Conservation (phyloP, 2,113 vertebrate species). For the Mobula hypostoma region DNA sequence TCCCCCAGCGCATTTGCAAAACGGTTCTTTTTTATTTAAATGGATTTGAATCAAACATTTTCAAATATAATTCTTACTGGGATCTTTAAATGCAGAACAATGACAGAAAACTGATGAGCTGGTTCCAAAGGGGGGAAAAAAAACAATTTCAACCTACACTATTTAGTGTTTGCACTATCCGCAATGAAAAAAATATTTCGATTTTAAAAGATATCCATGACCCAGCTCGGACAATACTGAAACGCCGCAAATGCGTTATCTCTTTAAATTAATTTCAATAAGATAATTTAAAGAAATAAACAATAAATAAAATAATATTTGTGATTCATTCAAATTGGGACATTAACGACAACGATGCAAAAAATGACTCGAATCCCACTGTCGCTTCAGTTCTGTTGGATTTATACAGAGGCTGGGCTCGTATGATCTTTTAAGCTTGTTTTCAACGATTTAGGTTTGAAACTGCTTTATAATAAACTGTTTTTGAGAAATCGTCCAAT, state of each 20-base stretch:
- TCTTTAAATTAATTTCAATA: not conserved
- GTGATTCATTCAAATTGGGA: slow-evolving; percentile 1
- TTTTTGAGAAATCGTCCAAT: not conserved
- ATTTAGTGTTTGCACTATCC: not conserved
- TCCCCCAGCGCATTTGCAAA: not conserved
- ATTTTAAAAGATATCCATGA: not conserved
- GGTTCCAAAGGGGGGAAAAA: too few species aligned
- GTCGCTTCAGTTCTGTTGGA: not conserved
- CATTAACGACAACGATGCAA: not conserved
- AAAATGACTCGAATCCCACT: not conserved
- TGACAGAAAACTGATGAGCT: not conserved
- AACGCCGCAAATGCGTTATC: not conserved
- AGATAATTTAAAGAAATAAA: not conserved
- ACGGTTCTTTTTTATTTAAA: not conserved
- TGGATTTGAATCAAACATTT: not conserved
- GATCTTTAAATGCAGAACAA: not conserved
- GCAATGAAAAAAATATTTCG: not conserved
- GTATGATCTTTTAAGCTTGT: not conserved
- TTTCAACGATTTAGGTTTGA: not conserved
- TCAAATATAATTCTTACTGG: not conserved
- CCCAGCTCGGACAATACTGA: not conserved
- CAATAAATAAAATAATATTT: not conserved
- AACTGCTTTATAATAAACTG: not conserved
- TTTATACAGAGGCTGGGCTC: not conserved
- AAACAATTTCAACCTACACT: not conserved